Percentiles rank a stretch among this genome's conserved stretches.
Evolutionary conservation across 2,888 invertebrate genomes (phyloP).

Genomic region (Aethes cnicana): DNA sequence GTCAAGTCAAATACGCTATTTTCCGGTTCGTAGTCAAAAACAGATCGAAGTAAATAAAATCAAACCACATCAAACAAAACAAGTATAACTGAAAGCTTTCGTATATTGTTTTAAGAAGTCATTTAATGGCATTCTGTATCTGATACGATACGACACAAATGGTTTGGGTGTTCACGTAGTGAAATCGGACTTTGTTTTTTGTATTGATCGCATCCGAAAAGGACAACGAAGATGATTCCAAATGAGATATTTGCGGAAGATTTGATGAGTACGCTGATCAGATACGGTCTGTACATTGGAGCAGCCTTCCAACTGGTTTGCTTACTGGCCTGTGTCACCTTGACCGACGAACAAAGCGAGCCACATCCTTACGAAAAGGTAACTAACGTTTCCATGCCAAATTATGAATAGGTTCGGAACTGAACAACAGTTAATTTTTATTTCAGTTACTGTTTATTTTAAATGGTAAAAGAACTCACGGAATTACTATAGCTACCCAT

Average conservation of each 20-base stretch:
- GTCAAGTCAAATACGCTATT: not conserved
- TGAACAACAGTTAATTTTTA: slow-evolving; percentile 10
- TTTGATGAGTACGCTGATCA: slow-evolving; percentile 87
- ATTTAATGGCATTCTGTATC: too few species aligned
- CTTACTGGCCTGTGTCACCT: slow-evolving; percentile 90
- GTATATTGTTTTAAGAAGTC: too few species aligned
- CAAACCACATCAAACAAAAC: not conserved
- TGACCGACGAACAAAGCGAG: slow-evolving; percentile 85
- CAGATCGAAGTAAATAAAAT: not conserved
- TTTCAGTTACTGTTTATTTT: too few species aligned
- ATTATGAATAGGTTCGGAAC: not conserved
- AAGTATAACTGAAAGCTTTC: not conserved
- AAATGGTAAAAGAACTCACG: too few species aligned
- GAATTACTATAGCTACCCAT: too few species aligned
- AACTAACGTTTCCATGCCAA: too few species aligned
- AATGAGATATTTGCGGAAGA: slow-evolving; percentile 84
- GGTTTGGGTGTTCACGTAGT: not conserved
- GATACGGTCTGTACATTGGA: slow-evolving; percentile 91
- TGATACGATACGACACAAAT: too few species aligned
- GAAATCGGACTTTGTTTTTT: slow-evolving; percentile 5
- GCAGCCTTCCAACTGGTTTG: slow-evolving; percentile 94
- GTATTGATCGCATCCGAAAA: slow-evolving; percentile 39
- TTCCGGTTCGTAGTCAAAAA: too few species aligned
- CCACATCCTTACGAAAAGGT: slow-evolving; percentile 78
- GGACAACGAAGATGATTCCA: slow-evolving; percentile 68